These are phyloP conservation scores for Phalera bucephala DNA, from an alignment of 2,888 invertebrate genomes.

Conservation along the genomic window DNA sequence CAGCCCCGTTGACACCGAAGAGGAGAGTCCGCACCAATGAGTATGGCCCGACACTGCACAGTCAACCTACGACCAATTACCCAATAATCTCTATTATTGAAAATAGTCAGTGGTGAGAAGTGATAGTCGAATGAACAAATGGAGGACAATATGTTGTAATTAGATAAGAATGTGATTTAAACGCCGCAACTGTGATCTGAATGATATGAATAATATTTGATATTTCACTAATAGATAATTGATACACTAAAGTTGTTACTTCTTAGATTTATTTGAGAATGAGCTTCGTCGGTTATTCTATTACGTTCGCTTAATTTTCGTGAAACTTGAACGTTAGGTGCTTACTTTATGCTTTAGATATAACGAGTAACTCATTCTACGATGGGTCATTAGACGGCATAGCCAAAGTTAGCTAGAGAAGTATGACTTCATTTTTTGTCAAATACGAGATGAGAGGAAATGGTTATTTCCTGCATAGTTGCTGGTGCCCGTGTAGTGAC, in stretches of 20 bases:
- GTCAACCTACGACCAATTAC: slow-evolving; percentile 50
- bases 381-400: slow-evolving; percentile 71
- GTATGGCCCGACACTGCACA: slow-evolving; percentile 47
- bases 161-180: slow-evolving; percentile 83
- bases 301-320: slow-evolving; percentile 51
- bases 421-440: slow-evolving; percentile 60
- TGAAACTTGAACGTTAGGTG: slow-evolving; percentile 65
- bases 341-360: slow-evolving; percentile 72
- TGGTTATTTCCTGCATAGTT: too few relatives aligned
- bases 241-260: slow-evolving; percentile 71
- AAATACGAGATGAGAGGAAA: slow-evolving; percentile 27
- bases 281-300: slow-evolving; percentile 42
- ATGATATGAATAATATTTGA: slow-evolving; percentile 83
- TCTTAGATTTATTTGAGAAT: slow-evolving; percentile 53
- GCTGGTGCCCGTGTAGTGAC: too few relatives aligned
- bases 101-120: slow-evolving; percentile 61
- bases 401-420: slow-evolving; percentile 79
- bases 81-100: slow-evolving; percentile 53
- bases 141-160: slow-evolving; percentile 80
- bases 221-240: slow-evolving; percentile 82
- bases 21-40: slow-evolving; percentile 90
- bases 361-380: slow-evolving; percentile 54
- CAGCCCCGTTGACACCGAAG: slow-evolving; percentile 92
- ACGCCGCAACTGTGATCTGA: slow-evolving; percentile 84
- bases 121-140: slow-evolving; percentile 71